Conservation (phyloP, 2,797 vertebrate species). For the Chrysocyon brachyurus region DNA sequence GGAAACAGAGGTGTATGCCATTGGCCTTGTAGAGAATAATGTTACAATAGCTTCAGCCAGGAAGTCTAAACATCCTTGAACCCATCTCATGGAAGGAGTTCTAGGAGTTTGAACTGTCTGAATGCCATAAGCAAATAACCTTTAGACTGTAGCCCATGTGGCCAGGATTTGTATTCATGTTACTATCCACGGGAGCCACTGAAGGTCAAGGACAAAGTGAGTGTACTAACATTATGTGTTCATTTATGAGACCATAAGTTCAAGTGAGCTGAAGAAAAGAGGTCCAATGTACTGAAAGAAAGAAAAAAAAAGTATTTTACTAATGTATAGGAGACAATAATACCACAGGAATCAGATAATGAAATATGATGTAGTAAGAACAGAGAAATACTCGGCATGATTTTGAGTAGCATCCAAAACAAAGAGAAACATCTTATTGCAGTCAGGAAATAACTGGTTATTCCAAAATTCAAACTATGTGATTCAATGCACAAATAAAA, state of each 20-base stretch:
- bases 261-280: conserved; percentile 57
- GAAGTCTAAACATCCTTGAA: conserved; percentile 71
- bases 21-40: conserved; percentile 59
- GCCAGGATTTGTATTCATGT: conserved; percentile 47
- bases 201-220: conserved; percentile 75
- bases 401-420: background rate
- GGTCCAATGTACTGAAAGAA: conserved; percentile 53
- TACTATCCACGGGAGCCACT: conserved; percentile 26
- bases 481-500: background rate
- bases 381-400: background rate
- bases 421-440: background rate
- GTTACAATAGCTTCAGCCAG: conserved; percentile 69
- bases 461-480: conserved; percentile 7
- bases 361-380: background rate
- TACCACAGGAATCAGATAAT: background rate
- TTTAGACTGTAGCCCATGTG: conserved; percentile 43
- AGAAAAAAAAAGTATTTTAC: conserved; percentile 13
- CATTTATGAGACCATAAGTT: conserved; percentile 16
- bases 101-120: conserved; percentile 73
- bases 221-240: background rate
- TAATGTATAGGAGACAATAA: background rate
- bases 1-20: conserved; percentile 71
- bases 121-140: conserved; percentile 72
- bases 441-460: conserved; percentile 39
- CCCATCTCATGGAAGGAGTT: conserved; percentile 64